A percentile compares a stretch with the other conserved stretches of the same genome.
These are phyloP conservation scores for Limanda limanda DNA, from an alignment of 2,113 vertebrate species.

Conservation along the genomic window DNA sequence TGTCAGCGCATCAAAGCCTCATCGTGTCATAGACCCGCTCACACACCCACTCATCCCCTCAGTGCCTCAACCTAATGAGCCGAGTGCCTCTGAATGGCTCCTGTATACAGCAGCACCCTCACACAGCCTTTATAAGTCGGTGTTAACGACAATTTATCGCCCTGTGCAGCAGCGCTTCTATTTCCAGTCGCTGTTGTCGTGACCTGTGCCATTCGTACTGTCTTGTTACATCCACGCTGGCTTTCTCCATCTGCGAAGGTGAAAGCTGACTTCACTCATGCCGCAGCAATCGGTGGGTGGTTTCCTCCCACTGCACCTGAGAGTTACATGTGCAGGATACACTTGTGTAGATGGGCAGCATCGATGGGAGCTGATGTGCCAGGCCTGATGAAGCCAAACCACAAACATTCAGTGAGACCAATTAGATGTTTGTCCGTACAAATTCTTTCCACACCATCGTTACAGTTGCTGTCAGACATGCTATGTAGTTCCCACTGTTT, in stretches of 20 bases:
- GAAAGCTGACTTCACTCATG: neutral
- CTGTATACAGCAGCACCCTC: conserved; percentile 45
- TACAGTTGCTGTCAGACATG: neutral
- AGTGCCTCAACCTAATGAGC: conserved; percentile 80
- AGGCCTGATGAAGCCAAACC: neutral
- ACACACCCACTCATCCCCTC: conserved; percentile 69
- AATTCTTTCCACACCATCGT: no score
- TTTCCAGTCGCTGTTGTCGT: conserved; percentile 57
- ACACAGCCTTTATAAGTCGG: conserved; percentile 50
- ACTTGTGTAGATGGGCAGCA: neutral
- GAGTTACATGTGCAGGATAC: neutral
- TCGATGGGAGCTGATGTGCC: neutral
- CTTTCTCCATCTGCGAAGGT: conserved; percentile 19
- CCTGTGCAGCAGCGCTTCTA: conserved; percentile 39
- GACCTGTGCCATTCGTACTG: conserved; percentile 47
- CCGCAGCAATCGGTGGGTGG: neutral
- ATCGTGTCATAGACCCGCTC: conserved; percentile 61
- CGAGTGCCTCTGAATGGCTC: conserved; percentile 69
- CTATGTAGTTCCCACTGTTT: no score
- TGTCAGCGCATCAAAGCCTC: conserved; percentile 74
- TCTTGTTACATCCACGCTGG: conserved; percentile 27
- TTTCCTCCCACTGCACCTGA: conserved; percentile 12
- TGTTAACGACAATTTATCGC: conserved; percentile 65
- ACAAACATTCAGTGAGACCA: neutral
- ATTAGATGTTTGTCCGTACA: no score